Base-by-base conservation (phyloP, 2,797 vertebrate genomes). In the Acanthiza pusilla region DNA sequence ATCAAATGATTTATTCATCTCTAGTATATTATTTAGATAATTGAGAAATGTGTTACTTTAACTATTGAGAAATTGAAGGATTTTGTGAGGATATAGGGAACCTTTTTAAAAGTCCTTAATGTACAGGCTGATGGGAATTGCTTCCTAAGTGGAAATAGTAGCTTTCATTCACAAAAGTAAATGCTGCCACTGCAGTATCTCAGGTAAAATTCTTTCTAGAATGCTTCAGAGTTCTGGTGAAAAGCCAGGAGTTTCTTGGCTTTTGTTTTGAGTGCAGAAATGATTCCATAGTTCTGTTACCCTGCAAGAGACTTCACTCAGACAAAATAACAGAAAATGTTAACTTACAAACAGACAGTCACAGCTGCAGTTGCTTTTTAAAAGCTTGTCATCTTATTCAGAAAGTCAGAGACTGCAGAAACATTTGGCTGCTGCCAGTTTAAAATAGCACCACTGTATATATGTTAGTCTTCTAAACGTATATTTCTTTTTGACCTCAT, bases 1-100 rank as follows among this genome's bases (percentile, higher is more conserved):
- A 87, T 88, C 45, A 94, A 97, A 96, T 97, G 29, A 96, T 95
- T 97, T 96, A 96, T 97, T 97, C 25, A 96, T 96, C 23, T 48
- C 68, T 91, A 87, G 68, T 96, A 78, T 94, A 96, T 96, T 97
- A 96, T 97, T 97, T 94, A 97, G 67, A 94, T 80, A 13, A 91
- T 74, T 93, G 85, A 96, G 86, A 87, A 96, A 68, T 77, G 25
- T 74, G 29, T 93, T 96, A 91, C 77, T 96, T 97, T 81, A 95
- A 95, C 89, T 83, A 94, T 66, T 95, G 74, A 86, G 63, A 96
- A 63, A 94, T 26, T 1, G 55, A 94, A 93, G 61, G 71, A 87
- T 65, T 79, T 88, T 96, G 36, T 93, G 81, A 94, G 58, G 63
- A 30, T 30, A 42, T 47, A 60, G 25, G 21, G 21, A 57, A 6